Evolutionary conservation across 2,797 vertebrate genomes (phyloP).

Genomic region (Myripristis murdjan): DNA sequence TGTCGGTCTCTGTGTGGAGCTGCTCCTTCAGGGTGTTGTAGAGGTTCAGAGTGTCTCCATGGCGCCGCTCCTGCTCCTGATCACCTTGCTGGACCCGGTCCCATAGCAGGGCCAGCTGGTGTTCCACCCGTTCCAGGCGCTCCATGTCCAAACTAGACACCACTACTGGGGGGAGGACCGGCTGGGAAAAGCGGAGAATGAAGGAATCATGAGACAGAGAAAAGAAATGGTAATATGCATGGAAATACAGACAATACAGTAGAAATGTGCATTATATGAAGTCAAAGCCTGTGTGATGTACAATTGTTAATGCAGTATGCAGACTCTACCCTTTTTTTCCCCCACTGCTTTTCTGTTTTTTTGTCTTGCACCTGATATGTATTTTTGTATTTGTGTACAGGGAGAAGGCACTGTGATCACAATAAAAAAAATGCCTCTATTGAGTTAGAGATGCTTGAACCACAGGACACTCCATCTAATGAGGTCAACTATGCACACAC

Average conservation of each 20-base stretch:
- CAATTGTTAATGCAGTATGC: too few species aligned
- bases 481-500: background rate
- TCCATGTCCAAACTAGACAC: conserved; percentile 69
- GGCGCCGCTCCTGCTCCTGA: conserved; percentile 75
- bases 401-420: background rate
- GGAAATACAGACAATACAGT: too few species aligned
- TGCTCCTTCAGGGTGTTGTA: conserved; percentile 86
- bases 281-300: too few species aligned
- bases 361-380: too few species aligned
- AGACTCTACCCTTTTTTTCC: too few species aligned
- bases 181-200: conserved; percentile 35
- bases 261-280: too few species aligned
- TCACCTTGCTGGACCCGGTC: conserved; percentile 81
- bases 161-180: conserved; percentile 41
- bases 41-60: conserved; percentile 78
- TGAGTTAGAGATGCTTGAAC: background rate
- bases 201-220: background rate
- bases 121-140: conserved; percentile 85
- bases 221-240: background rate
- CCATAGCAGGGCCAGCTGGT: conserved; percentile 85
- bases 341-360: too few species aligned
- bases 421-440: background rate
- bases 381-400: background rate
- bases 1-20: conserved; percentile 83
- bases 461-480: background rate